phyloP scores from a whole-genome alignment of 2,797 vertebrate species.

The Sciurus carolinensis region DNA sequence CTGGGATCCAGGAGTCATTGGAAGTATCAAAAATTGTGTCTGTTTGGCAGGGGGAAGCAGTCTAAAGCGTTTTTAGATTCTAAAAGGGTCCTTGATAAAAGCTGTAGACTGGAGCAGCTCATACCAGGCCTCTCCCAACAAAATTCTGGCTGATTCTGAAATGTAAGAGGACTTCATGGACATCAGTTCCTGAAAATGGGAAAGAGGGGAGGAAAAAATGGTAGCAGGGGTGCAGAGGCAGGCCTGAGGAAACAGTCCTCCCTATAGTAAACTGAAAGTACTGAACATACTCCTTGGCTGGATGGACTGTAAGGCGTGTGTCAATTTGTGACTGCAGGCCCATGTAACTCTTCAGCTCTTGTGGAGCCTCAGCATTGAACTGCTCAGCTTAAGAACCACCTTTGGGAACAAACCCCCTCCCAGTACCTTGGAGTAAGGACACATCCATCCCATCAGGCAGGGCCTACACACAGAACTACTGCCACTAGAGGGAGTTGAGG shows the following conservation, averaged over 20 bases:
- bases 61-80: neutral
- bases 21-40: neutral
- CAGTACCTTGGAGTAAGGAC: neutral
- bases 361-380: neutral
- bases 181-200: neutral
- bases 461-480: neutral
- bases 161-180: neutral
- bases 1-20: neutral
- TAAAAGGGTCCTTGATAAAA: neutral
- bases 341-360: neutral
- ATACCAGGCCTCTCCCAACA: neutral
- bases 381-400: neutral
- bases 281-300: neutral
- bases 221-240: neutral
- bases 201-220: neutral
- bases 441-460: neutral
- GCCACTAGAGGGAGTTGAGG: slow-evolving; percentile 78
- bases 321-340: neutral
- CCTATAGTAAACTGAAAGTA: neutral
- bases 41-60: neutral
- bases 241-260: neutral
- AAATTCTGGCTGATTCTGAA: neutral
- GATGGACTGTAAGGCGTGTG: neutral
- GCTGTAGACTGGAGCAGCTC: neutral
- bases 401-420: too few species aligned